A percentile compares a stretch with the other conserved stretches of the same genome.
Conservation (phyloP, 2,113 vertebrate species). For the Rhinolophus ferrumequinum region DNA sequence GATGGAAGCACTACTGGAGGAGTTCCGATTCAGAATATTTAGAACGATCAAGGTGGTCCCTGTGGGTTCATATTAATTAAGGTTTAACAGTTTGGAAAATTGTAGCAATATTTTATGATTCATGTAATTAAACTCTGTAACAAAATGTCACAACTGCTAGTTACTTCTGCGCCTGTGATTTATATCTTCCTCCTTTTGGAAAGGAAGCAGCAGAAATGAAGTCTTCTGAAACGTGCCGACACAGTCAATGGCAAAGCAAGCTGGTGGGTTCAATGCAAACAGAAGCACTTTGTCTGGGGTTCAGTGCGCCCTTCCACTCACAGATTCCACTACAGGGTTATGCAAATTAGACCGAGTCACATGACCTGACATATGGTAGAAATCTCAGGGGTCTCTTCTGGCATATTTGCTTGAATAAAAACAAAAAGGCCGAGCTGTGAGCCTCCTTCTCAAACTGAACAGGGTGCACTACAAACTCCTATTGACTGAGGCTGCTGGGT, state of each 20-base stretch:
- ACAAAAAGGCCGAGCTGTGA: neutral
- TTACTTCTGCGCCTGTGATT: constrained; percentile 88
- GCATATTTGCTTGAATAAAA: constrained; percentile 22
- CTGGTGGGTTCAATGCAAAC: constrained; percentile 69
- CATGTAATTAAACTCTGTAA: constrained; percentile 91
- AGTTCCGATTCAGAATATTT: constrained; percentile 84
- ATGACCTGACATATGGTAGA: constrained; percentile 75
- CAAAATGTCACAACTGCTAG: constrained; percentile 88
- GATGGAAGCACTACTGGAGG: constrained; percentile 79
- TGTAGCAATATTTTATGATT: constrained; percentile 91
- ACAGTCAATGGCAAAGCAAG: constrained; percentile 75
- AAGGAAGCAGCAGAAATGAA: constrained; percentile 85
- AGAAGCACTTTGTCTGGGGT: constrained; percentile 73
- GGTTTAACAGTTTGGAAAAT: constrained; percentile 91
- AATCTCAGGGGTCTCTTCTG: constrained; percentile 1
- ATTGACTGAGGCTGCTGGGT: accelerated
- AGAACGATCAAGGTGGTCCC: constrained; percentile 88
- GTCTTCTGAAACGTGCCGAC: constrained; percentile 81
- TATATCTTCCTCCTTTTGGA: constrained; percentile 85
- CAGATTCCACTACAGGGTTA: constrained; percentile 73
- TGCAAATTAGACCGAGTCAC: constrained; percentile 79
- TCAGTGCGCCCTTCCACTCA: constrained; percentile 55
- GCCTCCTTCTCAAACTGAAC: neutral
- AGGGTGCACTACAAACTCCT: neutral
- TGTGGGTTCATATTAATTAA: constrained; percentile 90